phyloP scores from a whole-genome alignment of 2,888 invertebrate genomes.

The Hypolimnas misippus region DNA sequence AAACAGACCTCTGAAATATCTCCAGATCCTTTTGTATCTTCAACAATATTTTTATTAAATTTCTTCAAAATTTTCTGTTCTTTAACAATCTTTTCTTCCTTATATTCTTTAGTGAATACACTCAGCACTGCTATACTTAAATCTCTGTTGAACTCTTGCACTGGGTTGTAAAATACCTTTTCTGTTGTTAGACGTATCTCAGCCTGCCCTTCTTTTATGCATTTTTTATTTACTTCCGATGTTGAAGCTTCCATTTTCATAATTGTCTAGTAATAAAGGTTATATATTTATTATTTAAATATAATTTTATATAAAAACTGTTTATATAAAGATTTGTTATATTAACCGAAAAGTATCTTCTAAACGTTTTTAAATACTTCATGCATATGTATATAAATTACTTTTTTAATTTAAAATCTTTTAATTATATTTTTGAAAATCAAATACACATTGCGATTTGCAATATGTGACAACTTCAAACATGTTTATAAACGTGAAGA shows the following conservation, averaged over 20 bases:
- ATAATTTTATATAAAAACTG: background rate
- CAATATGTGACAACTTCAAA: background rate
- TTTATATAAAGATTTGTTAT: background rate
- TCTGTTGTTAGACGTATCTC: slow-evolving; percentile 87
- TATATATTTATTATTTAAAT: slow-evolving; percentile 1
- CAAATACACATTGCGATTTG: slow-evolving; percentile 9
- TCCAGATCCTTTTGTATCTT: slow-evolving; percentile 37
- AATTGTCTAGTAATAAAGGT: slow-evolving; percentile 34
- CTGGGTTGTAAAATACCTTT: slow-evolving; percentile 98
- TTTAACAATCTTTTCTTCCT: slow-evolving; percentile 54
- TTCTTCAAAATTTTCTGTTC: slow-evolving; percentile 48
- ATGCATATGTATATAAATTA: slow-evolving; percentile 19
- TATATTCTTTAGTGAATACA: slow-evolving; percentile 85
- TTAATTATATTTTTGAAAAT: too few species aligned
- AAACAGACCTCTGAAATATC: slow-evolving; percentile 38
- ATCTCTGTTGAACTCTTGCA: slow-evolving; percentile 99
- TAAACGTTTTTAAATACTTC: slow-evolving; percentile 34
- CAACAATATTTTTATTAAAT: slow-evolving; percentile 46
- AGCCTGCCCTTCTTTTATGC: slow-evolving; percentile 90
- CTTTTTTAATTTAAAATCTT: background rate
- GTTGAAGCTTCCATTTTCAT: slow-evolving; percentile 61
- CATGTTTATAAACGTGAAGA: background rate
- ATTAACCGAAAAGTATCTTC: slow-evolving; percentile 26
- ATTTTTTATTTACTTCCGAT: slow-evolving; percentile 48
- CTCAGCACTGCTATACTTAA: slow-evolving; percentile 91